phyloP scores from a whole-genome alignment of 2,113 vertebrate genomes.

The Microtus richardsoni region DNA sequence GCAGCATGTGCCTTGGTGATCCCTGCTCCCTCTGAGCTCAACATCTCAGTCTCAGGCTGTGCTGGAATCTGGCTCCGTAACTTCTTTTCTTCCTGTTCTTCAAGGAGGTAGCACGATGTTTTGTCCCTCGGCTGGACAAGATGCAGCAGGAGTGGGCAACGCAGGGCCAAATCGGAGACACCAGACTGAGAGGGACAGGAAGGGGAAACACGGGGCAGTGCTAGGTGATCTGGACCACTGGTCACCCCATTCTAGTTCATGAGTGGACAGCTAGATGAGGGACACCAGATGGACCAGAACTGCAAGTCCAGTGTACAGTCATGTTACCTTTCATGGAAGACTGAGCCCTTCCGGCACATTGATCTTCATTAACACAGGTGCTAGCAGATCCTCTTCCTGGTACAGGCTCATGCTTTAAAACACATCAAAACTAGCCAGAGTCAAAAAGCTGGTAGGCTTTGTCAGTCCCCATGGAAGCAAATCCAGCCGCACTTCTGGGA shows the following conservation, averaged over 20 bases:
- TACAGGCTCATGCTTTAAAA: background rate
- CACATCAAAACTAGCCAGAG: background rate
- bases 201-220: slow-evolving; percentile 78
- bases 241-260: slow-evolving; percentile 60
- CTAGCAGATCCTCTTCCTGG: background rate
- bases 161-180: slow-evolving; percentile 73
- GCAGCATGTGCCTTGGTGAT: background rate
- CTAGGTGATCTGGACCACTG: slow-evolving; percentile 71
- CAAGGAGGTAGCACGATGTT: slow-evolving; percentile 57
- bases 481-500: background rate
- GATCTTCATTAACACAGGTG: background rate
- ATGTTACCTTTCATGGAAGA: background rate
- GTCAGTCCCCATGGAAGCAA: background rate
- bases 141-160: slow-evolving; percentile 73
- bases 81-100: slow-evolving; percentile 72
- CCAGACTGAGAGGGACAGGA: slow-evolving; percentile 82
- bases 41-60: background rate
- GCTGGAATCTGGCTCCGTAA: slow-evolving; percentile 55
- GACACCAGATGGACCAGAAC: slow-evolving; percentile 39
- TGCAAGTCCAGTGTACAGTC: background rate
- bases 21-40: background rate
- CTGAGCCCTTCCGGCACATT: background rate
- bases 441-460: background rate
- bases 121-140: slow-evolving; percentile 75
- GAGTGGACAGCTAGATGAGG: slow-evolving; percentile 34